Base-by-base conservation (phyloP, 1,140 invertebrate genomes). In the Bombus sibiricus region DNA sequence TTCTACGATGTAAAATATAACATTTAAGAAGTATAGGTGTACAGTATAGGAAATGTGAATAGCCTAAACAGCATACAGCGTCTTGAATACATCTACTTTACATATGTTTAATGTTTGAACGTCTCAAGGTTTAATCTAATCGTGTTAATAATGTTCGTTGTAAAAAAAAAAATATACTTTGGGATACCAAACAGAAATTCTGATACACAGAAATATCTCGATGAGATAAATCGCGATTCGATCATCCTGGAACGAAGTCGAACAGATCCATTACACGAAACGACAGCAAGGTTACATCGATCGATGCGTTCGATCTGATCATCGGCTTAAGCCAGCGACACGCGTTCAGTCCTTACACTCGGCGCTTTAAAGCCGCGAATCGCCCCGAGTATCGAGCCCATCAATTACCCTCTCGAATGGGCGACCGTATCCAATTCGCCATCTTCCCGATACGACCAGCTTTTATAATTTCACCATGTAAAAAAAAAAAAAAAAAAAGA, bases 401-500 rank as follows among this genome's bases (percentile, higher is more conserved):
- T 76, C 81, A 6, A 77, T 83, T 83, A 68, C 66, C 10, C 37
- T 71, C 68, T 71, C 47, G 59, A 66, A 47, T 32, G 32, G 41
- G 62, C 72, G 57, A 71, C 72, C 86, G 86, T 88, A 88, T 88
- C 86, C 74, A 81, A 88, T 86, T 77, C 72, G 69, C 81, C 82
- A 90, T 89, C 88, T 88, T 41, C 62, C n/a, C 86, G 71, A 77
- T 73, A 57, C 69, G 47, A 68, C 37, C 77, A 59, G 57, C 72
- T 88, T 82, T 81, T 69, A 79, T 82, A 85, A 89, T 89, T 89
- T 85, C 77, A 57, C 57, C 77, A 28, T 25, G 73, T 66, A 81
- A 88, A 62, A 43, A 59, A 53, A 15, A 22, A 25, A 75, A 59
- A 25, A 15, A 64, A 32, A 80, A 41, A 66, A 25, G 9, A 10